Percentiles rank a stretch among this genome's conserved stretches.
phyloP scores from a whole-genome alignment of 2,113 vertebrate genomes.

The Melanerpes formicivorus region DNA sequence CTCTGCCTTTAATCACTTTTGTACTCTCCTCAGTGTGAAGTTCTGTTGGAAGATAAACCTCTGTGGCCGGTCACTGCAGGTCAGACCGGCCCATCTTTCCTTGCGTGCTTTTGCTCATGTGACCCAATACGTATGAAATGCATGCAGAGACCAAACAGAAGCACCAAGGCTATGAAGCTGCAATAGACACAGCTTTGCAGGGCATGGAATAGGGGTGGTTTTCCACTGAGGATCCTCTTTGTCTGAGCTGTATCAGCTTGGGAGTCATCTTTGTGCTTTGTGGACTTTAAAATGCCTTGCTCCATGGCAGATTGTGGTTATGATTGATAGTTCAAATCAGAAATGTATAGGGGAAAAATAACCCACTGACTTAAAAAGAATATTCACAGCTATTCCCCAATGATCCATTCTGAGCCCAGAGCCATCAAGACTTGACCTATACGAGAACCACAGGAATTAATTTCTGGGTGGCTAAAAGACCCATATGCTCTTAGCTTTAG shows the following conservation, averaged over 20 bases:
- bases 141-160: background rate
- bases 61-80: background rate
- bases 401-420: background rate
- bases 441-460: background rate
- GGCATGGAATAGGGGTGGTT: background rate
- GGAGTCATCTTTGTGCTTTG: background rate
- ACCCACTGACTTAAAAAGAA: background rate
- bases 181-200: background rate
- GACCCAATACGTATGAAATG: background rate
- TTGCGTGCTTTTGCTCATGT: background rate
- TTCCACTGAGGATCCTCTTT: background rate
- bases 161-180: background rate
- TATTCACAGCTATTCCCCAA: background rate
- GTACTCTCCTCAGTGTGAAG: background rate
- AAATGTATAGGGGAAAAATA: background rate
- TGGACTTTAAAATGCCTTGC: background rate
- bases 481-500: background rate
- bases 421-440: background rate
- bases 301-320: background rate
- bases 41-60: background rate
- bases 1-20: background rate
- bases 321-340: background rate
- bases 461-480: background rate
- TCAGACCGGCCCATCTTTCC: no score
- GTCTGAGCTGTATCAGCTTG: background rate